phyloP scores from a whole-genome alignment of 2,797 vertebrate species.

The Malacoraja senta region DNA sequence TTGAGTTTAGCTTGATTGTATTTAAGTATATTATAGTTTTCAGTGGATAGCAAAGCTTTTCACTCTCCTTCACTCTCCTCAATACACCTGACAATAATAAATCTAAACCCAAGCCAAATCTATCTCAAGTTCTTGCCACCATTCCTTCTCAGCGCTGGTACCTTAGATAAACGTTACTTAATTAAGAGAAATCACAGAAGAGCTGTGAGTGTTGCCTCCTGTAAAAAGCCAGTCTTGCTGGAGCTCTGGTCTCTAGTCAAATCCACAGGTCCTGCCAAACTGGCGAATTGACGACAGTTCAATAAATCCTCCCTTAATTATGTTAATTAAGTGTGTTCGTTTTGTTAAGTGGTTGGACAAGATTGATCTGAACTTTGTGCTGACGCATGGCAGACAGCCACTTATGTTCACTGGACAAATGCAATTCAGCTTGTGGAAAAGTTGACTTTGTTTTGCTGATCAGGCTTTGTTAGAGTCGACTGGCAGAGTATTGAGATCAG shows the following conservation, averaged over 20 bases:
- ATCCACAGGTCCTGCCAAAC: neutral
- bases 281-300: neutral
- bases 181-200: neutral
- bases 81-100: too few species aligned
- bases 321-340: constrained; percentile 20
- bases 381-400: neutral
- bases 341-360: neutral
- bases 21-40: too few species aligned
- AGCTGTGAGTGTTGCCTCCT: neutral
- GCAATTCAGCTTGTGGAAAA: neutral
- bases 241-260: neutral
- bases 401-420: neutral
- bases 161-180: neutral
- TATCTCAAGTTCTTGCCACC: neutral
- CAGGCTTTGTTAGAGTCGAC: neutral
- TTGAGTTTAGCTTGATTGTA: too few species aligned
- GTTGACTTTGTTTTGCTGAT: neutral
- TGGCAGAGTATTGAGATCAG: too few species aligned
- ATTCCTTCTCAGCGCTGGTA: neutral
- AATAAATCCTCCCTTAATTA: constrained; percentile 19
- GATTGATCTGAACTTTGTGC: constrained; percentile 18
- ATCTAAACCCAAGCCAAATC: too few species aligned
- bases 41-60: too few species aligned
- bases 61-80: too few species aligned
- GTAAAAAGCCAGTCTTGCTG: neutral